Base-by-base conservation (phyloP, 2,797 vertebrate genomes). In the Dendrocincla tyrannina region DNA sequence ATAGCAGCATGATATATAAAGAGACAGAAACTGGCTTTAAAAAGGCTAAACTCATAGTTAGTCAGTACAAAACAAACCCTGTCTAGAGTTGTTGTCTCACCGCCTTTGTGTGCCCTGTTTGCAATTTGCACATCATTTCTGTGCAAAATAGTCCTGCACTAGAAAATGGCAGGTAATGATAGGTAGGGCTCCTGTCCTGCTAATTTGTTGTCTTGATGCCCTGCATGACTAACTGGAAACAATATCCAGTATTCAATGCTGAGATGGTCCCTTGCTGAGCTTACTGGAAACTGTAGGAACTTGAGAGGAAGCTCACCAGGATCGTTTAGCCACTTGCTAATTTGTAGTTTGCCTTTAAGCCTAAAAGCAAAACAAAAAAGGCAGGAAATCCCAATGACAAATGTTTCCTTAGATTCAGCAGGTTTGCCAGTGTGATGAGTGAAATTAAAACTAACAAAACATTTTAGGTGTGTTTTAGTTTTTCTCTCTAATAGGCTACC, bases 381-480 rank as follows among this genome's bases (percentile, higher is more conserved):
- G 12, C 30, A 62, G n/a, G 27, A 7, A 90, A 81, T 72, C 30
- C 32, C 59, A 50, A 24, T 1, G 3, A 78, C 27, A 96, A 77
- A 67, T 33, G n/a, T 70, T 91, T 92, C 42, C 32, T 53, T 69
- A n/a, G 60, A 78, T 73, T 68, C 63, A 87, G 49, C 63, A 85
- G 39, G n/a, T 80, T 55, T 70, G 47, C 64, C 37, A 67, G 46
- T 39, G n/a, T 3, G 7, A 25, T 84, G 66, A 85, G 78, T 33
- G 88, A 77, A 93, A 80, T 77, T 93, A 93, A 94, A 95, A 93
- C 87, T 83, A 95, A 72, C 49, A 87, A 73, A 96, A 73, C 41
- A 75, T 72, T 79, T 75, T 89, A 79, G 58, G 64, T 86, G 37
- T 69, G 66, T 35, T 68, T 41, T 49, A 59, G 20, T 60, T 27